Conservation (phyloP, 2,797 vertebrate genomes). For the Leptodactylus fallax region DNA sequence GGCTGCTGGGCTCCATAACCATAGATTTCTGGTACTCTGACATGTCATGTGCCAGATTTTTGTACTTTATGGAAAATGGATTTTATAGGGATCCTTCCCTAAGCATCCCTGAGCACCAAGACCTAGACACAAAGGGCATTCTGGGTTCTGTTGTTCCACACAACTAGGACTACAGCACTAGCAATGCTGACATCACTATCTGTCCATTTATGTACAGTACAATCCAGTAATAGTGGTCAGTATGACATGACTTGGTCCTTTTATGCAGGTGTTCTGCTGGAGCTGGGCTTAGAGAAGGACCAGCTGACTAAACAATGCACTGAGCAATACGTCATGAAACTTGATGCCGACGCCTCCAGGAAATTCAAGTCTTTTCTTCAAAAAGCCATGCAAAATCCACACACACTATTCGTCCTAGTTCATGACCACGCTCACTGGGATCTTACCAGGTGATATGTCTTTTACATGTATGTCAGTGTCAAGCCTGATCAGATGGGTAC, state of each 20-base stretch:
- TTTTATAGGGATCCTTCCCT: too few species aligned
- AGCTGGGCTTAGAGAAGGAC: constrained; percentile 88
- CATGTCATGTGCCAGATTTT: neutral
- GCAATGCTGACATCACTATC: neutral
- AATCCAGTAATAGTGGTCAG: neutral
- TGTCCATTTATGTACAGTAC: too few species aligned
- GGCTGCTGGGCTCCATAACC: too few species aligned
- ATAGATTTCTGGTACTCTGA: too few species aligned
- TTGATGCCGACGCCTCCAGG: constrained; percentile 84
- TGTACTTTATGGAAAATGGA: neutral
- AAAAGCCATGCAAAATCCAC: constrained; percentile 88
- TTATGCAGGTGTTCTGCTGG: constrained; percentile 86
- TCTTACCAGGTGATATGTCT: constrained; percentile 82
- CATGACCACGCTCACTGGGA: constrained; percentile 98
- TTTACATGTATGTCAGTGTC: neutral
- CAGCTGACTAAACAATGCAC: constrained; percentile 81
- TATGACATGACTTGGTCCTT: constrained; percentile 35
- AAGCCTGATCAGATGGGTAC: neutral
- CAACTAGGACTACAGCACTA: neutral
- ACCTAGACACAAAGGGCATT: neutral
- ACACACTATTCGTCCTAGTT: constrained; percentile 92
- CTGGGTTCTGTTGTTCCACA: neutral
- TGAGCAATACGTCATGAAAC: constrained; percentile 89
- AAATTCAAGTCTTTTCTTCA: constrained; percentile 88
- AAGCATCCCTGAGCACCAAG: too few species aligned